Evolutionary conservation across 2,888 invertebrate species (phyloP), one percentile per base, ranked within the genome.

Genomic region (Zootermopsis nevadensis): DNA sequence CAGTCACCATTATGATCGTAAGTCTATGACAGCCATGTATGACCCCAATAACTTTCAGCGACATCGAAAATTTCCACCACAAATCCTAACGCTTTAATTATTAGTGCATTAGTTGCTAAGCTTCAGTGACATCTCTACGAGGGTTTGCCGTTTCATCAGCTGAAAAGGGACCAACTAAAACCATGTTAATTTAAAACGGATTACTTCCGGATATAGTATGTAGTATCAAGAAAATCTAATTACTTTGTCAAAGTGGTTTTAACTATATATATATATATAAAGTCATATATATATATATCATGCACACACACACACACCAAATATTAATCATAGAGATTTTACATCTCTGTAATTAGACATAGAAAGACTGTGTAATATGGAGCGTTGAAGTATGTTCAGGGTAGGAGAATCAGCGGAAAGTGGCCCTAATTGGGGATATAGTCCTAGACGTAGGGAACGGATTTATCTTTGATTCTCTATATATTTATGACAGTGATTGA

Each of bases 191-290:
- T 69, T 69, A 69, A 69, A 69, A 15, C 33, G 69, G 69, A 69
- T 69, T 69, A 69, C 33, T 69, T 69, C 31, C 33, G 69, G 4
- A 69, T 69, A 12, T 33, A n/a, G n/a, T n/a, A 33, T 22, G 33
- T 33, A 33, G 33, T 69, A 69, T 33, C 69, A 69, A 69, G 69
- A 69, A 69, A 69, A 69, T 69, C 69, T 31, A 69, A 69, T 69
- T 69, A 69, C 33, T 69, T 30, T 33, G 69, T 69, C 33, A 69
- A 60, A 60, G 60, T 60, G 27, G 15, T 60, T 27, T 27, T 60
- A n/a, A 60, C 27, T 60, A 60, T 27, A 60, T 10, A 48, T 19
- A 42, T 42, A 42, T 42, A 42, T 42, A 42, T 42, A 38, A 7
- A 38, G 4, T 7, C 8, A 38, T 38, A 38, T 38, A 38, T 38